Evolutionary conservation across 2,113 vertebrate genomes (phyloP).

Genomic region (Ceyx cyanopectus): DNA sequence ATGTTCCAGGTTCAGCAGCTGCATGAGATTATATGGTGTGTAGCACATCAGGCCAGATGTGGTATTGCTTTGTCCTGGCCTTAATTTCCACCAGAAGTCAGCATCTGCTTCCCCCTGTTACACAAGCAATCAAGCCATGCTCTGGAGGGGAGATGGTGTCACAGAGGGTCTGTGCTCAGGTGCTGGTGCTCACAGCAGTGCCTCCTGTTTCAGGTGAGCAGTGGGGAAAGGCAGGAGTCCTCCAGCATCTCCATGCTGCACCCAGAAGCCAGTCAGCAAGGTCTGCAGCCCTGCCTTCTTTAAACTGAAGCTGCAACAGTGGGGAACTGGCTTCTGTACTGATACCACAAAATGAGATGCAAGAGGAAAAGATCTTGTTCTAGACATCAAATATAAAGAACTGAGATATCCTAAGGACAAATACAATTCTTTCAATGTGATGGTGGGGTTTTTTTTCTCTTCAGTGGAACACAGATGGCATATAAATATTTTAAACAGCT

Average conservation of each 20-base stretch:
- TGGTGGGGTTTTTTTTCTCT: neutral
- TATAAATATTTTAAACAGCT: constrained; percentile 36
- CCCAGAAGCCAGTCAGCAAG: neutral
- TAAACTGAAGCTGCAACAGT: neutral
- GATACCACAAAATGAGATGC: neutral
- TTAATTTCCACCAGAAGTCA: constrained; percentile 18
- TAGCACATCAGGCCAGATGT: neutral
- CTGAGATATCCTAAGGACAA: neutral
- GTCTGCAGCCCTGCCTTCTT: neutral
- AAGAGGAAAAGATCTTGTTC: neutral
- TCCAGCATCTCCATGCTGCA: neutral
- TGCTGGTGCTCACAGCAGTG: neutral
- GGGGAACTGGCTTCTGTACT: neutral
- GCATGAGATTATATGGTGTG: neutral
- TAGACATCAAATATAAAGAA: neutral
- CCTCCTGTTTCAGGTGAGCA: neutral
- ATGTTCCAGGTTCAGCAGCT: neutral
- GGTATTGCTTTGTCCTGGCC: constrained; percentile 7
- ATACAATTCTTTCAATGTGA: neutral
- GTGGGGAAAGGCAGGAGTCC: neutral
- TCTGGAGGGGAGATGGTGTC: neutral
- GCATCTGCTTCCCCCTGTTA: neutral
- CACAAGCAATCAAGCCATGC: neutral
- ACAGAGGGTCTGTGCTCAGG: neutral
- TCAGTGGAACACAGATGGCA: neutral